phyloP scores from a whole-genome alignment of 2,888 invertebrate genomes.

The Steinernema scapterisci region DNA sequence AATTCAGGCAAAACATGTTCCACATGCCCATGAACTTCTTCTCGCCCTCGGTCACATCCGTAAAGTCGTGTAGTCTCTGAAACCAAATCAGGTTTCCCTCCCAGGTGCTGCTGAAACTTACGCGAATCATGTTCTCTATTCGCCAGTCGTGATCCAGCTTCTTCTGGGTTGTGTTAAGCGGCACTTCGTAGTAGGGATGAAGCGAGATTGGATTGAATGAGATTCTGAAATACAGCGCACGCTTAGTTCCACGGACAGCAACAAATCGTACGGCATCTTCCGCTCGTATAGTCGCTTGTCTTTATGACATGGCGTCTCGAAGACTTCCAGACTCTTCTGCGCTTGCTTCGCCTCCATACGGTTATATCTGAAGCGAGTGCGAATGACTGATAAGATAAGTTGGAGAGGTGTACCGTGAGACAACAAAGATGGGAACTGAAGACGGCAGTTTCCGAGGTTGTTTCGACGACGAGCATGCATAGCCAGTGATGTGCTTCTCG shows the following conservation, averaged over 20 bases:
- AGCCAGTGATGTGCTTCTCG: not conserved
- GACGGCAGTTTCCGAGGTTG: not conserved
- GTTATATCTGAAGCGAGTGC: not conserved
- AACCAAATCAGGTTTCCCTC: not conserved
- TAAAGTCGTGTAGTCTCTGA: slow-evolving; percentile 22
- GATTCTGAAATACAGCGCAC: not conserved
- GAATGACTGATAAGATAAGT: not conserved
- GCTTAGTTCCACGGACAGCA: not conserved
- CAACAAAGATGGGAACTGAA: not conserved
- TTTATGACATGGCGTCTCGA: not conserved
- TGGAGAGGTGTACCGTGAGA: not conserved
- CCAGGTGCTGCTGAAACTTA: not conserved
- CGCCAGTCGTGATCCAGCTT: slow-evolving; percentile 1
- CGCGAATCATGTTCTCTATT: slow-evolving; percentile 5
- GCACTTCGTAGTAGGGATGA: slow-evolving; percentile 14
- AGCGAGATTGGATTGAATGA: slow-evolving; percentile 17
- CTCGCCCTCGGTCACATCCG: slow-evolving; percentile 7
- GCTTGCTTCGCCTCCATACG: not conserved
- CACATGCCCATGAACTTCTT: slow-evolving; percentile 23
- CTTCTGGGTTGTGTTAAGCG: not conserved
- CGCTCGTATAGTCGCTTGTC: slow-evolving; percentile 5
- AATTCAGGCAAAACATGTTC: slow-evolving; percentile 23
- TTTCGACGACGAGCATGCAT: not conserved
- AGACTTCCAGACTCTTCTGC: not conserved
- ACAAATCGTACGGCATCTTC: not conserved